Conservation (phyloP, 2,888 invertebrate species). For the Agrochola circellaris region DNA sequence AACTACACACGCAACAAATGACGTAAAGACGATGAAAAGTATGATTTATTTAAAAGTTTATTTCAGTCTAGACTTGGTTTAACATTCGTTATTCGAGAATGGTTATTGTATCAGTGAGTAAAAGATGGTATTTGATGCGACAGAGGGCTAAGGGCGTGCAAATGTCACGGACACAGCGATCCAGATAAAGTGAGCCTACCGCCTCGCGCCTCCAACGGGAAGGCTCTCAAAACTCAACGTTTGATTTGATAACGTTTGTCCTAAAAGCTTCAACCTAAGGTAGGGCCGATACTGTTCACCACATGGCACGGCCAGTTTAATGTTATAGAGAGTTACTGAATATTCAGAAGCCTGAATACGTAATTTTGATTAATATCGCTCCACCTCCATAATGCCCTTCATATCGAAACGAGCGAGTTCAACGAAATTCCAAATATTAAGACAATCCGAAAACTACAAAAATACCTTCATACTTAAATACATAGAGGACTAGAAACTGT, state of each 20-base stretch:
- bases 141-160: conserved; percentile 77
- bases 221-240: conserved; percentile 40
- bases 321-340: conserved; percentile 3
- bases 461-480: not conserved
- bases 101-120: conserved; percentile 69
- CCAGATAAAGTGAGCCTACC: conserved; percentile 77
- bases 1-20: not conserved
- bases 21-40: not conserved
- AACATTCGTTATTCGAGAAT: conserved; percentile 50
- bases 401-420: not conserved
- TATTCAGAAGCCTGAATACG: conserved; percentile 25
- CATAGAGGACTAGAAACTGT: not conserved
- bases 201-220: conserved; percentile 35
- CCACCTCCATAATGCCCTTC: not conserved
- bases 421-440: conserved; percentile 3
- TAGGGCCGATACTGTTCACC: conserved; percentile 3
- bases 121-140: conserved; percentile 72
- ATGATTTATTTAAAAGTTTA: conserved; percentile 4
- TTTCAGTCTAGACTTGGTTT: conserved; percentile 37
- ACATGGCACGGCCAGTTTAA: conserved; percentile 6
- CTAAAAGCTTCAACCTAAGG: conserved; percentile 26
- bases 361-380: not conserved
- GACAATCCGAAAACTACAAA: not conserved
- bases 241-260: conserved; percentile 37
- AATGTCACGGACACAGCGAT: conserved; percentile 85